Evolutionary conservation across 1,140 invertebrate genomes (phyloP).

Genomic region (Leptopilina clavipes): DNA sequence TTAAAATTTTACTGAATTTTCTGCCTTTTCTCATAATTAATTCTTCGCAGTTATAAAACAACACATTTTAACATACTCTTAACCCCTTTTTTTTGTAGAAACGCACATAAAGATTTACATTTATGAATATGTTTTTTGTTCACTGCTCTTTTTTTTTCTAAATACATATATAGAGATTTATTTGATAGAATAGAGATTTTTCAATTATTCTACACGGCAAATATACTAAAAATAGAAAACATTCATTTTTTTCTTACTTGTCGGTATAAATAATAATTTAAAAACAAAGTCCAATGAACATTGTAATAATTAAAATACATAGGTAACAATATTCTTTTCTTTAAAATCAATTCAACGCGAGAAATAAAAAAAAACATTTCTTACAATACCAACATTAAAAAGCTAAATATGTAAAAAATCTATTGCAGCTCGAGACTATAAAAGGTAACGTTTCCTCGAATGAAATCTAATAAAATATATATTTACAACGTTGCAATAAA

Average conservation of each 20-base stretch:
- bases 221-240: too few relatives aligned
- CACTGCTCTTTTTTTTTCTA: neutral
- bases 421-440: neutral
- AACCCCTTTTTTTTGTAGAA: constrained; percentile 20
- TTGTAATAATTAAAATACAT: too few relatives aligned
- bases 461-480: constrained; percentile 10
- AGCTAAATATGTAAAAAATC: constrained; percentile 10
- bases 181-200: too few relatives aligned
- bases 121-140: neutral
- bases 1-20: constrained; percentile 37
- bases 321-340: too few relatives aligned
- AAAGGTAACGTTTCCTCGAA: neutral
- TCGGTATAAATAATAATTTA: too few relatives aligned
- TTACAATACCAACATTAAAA: constrained; percentile 5
- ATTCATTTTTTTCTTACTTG: too few relatives aligned
- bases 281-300: too few relatives aligned
- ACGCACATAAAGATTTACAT: constrained; percentile 4
- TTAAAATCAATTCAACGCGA: neutral
- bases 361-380: neutral
- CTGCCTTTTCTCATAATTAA: neutral
- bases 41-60: neutral
- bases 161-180: neutral
- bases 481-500: neutral
- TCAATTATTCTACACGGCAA: neutral
- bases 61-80: constrained; percentile 1